A percentile compares a stretch with the other conserved stretches of the same genome.
Evolutionary conservation across 2,113 vertebrate species (phyloP).

Genomic region (Chamaea fasciata): DNA sequence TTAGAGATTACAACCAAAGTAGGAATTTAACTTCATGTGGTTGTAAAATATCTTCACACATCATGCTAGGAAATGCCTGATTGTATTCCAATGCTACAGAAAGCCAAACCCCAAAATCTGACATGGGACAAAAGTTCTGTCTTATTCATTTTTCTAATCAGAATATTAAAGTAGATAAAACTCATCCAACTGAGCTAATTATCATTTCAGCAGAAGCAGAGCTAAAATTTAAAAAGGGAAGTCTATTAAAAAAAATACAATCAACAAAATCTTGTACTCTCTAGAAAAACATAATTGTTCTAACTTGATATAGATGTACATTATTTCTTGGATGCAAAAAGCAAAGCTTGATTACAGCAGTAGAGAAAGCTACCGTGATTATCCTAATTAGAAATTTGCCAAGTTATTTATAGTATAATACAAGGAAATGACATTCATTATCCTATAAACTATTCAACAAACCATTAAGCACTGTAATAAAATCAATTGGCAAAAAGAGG

Average conservation of each 20-base stretch:
- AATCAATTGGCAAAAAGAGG: conserved; percentile 68
- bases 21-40: background rate
- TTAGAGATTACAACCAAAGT: background rate
- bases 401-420: conserved; percentile 72
- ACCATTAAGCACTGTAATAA: conserved; percentile 71
- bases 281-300: conserved; percentile 36
- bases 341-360: conserved; percentile 32
- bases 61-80: background rate
- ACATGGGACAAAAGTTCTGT: background rate
- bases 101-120: background rate
- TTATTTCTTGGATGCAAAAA: conserved; percentile 39
- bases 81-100: background rate
- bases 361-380: conserved; percentile 54
- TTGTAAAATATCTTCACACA: background rate
- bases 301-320: conserved; percentile 10
- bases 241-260: background rate
- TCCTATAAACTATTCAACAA: conserved; percentile 70
- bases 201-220: background rate
- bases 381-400: conserved; percentile 67
- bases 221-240: background rate
- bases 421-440: conserved; percentile 70
- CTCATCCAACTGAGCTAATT: background rate
- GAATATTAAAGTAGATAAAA: conserved; percentile 2
- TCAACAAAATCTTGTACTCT: conserved; percentile 7
- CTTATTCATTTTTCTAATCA: background rate